phyloP scores from a whole-genome alignment of 2,113 vertebrate species.

The Dipodomys stephensi region DNA sequence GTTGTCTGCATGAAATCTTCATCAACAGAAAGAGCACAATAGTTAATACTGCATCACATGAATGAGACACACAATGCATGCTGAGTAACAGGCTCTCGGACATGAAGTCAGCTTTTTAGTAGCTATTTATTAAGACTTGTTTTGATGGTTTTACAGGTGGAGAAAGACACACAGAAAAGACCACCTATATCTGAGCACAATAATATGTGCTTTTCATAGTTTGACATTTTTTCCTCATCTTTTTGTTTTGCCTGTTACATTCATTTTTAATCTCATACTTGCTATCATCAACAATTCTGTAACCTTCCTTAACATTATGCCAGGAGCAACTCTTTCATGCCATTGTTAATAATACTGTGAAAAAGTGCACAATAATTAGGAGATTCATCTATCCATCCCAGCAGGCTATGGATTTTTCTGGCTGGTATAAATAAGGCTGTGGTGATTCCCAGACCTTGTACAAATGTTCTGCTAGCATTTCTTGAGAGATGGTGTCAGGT shows the following conservation, averaged over 20 bases:
- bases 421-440: not conserved
- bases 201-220: not conserved
- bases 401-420: not conserved
- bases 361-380: not conserved
- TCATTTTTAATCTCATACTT: not conserved
- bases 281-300: not conserved
- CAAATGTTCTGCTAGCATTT: not conserved
- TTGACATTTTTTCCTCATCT: not conserved
- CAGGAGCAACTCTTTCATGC: not conserved
- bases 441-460: not conserved
- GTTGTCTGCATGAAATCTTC: not conserved
- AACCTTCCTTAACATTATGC: not conserved
- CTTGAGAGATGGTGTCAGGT: not conserved
- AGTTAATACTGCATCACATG: not conserved
- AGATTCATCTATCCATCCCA: too few relatives aligned
- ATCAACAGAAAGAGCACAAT: rapidly evolving
- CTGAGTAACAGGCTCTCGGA: not conserved
- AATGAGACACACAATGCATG: not conserved
- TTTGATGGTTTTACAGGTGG: not conserved
- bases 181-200: not conserved
- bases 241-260: not conserved
- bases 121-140: not conserved
- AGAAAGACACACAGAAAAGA: not conserved
- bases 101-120: not conserved
- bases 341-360: not conserved